A percentile compares a stretch with the other conserved stretches of the same genome.
Conservation (phyloP, 2,888 invertebrate genomes). For the Rutpela maculata region DNA sequence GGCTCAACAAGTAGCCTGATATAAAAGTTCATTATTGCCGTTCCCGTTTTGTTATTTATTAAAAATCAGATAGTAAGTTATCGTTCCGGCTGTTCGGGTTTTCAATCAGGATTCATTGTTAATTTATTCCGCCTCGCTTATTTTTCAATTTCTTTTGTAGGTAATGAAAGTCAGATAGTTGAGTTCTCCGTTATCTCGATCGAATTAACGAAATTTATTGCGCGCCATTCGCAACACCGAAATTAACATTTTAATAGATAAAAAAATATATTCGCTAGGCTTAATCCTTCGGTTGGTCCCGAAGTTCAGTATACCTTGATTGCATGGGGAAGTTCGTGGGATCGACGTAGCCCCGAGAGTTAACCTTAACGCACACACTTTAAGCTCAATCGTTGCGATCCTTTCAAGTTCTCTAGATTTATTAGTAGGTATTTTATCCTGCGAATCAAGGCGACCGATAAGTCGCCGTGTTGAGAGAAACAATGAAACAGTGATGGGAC, state of each 20-base stretch:
- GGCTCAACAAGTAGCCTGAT: not conserved
- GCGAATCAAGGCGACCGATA: too few species aligned
- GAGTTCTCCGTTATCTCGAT: not conserved
- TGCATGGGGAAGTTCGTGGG: too few species aligned
- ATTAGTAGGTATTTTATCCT: not conserved
- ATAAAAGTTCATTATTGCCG: not conserved
- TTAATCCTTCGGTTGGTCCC: not conserved
- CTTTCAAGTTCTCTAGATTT: not conserved
- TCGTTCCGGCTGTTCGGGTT: slow-evolving; percentile 4
- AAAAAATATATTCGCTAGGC: not conserved
- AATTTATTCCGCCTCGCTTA: not conserved
- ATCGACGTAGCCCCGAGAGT: too few species aligned
- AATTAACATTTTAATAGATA: slow-evolving; percentile 2
- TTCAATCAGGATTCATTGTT: slow-evolving; percentile 17
- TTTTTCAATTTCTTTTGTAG: slow-evolving; percentile 10
- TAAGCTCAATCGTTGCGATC: not conserved
- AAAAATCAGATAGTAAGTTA: slow-evolving; percentile 7
- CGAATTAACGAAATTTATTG: slow-evolving; percentile 2
- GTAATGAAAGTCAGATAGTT: not conserved
- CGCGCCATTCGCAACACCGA: not conserved
- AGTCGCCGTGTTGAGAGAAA: too few species aligned
- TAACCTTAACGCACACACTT: not conserved
- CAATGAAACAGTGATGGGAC: too few species aligned
- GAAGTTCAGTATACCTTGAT: not conserved
- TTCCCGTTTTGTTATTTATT: not conserved